These are phyloP conservation scores for Sakesphorus luctuosus DNA, from an alignment of 2,113 vertebrate genomes.

Conservation along the genomic window DNA sequence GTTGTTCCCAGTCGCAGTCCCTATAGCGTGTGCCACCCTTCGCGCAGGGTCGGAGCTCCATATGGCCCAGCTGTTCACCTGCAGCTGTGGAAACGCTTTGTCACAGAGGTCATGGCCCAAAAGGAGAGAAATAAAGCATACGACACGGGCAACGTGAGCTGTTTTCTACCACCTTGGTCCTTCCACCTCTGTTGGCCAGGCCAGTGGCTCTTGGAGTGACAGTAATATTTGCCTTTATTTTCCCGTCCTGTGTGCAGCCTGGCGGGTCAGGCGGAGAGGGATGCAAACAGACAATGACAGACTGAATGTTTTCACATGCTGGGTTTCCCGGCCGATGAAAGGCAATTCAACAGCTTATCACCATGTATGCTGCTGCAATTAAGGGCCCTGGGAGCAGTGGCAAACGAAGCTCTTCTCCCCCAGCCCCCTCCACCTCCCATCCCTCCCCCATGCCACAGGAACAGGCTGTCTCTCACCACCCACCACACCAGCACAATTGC, in stretches of 20 bases:
- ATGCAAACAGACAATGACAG: neutral
- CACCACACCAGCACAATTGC: slow-evolving; percentile 28
- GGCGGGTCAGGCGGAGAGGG: neutral
- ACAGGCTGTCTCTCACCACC: slow-evolving; percentile 14
- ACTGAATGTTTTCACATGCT: slow-evolving; percentile 15
- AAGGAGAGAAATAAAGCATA: neutral
- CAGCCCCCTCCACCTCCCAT: neutral
- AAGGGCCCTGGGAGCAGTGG: slow-evolving; percentile 24
- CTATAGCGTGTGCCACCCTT: neutral
- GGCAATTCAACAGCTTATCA: slow-evolving; percentile 28
- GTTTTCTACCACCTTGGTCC: neutral
- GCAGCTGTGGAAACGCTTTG: neutral
- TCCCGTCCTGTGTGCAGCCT: neutral
- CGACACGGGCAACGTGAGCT: neutral
- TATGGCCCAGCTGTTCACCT: neutral
- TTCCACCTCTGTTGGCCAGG: neutral
- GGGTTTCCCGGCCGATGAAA: slow-evolving; percentile 13
- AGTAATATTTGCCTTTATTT: neutral
- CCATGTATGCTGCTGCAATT: slow-evolving; percentile 24
- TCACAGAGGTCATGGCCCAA: neutral
- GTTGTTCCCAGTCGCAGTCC: accelerated
- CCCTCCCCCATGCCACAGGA: neutral
- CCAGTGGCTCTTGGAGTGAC: neutral
- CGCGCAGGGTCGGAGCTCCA: neutral
- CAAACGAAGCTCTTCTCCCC: neutral